Conservation (phyloP, 2,888 invertebrate species). For the Drosophila fulvimacula region DNA sequence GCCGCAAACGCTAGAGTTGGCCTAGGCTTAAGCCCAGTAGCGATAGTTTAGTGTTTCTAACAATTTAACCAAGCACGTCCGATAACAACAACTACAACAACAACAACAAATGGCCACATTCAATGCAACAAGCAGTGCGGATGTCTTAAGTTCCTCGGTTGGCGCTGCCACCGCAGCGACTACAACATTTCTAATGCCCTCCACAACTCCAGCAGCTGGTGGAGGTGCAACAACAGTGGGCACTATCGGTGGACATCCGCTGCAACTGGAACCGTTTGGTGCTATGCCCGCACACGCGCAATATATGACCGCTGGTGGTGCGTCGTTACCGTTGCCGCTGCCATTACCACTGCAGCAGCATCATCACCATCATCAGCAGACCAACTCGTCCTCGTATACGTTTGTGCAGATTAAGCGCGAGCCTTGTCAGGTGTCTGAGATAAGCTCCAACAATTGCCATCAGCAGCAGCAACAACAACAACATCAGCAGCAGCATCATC, state of each 20-base stretch:
- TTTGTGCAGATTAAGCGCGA: slow-evolving; percentile 84
- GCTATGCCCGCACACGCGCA: slow-evolving; percentile 66
- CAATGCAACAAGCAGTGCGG: slow-evolving; percentile 71
- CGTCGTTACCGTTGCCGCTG: slow-evolving; percentile 29
- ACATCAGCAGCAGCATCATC: slow-evolving; percentile 57
- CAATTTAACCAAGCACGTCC: slow-evolving; percentile 18
- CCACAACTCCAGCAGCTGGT: slow-evolving; percentile 55
- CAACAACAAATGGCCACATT: slow-evolving; percentile 80
- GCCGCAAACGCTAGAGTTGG: slow-evolving; percentile 15
- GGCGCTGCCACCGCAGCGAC: slow-evolving; percentile 63
- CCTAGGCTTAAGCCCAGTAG: slow-evolving; percentile 22
- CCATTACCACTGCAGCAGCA: slow-evolving; percentile 42
- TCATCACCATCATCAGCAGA: slow-evolving; percentile 70
- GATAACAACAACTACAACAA: slow-evolving; percentile 20
- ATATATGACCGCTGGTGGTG: slow-evolving; percentile 65
- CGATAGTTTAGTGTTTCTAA: slow-evolving; percentile 16
- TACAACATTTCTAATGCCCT: slow-evolving; percentile 76
- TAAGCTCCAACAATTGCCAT: slow-evolving; percentile 83
- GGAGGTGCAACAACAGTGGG: slow-evolving; percentile 23
- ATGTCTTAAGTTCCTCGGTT: slow-evolving; percentile 75
- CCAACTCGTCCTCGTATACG: slow-evolving; percentile 81
- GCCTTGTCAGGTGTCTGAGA: slow-evolving; percentile 85
- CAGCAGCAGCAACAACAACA: slow-evolving; percentile 72
- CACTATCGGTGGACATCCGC: slow-evolving; percentile 37
- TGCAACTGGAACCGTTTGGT: slow-evolving; percentile 75